Evolutionary conservation across 2,797 vertebrate genomes (phyloP).

Genomic region (Taeniopygia guttata): DNA sequence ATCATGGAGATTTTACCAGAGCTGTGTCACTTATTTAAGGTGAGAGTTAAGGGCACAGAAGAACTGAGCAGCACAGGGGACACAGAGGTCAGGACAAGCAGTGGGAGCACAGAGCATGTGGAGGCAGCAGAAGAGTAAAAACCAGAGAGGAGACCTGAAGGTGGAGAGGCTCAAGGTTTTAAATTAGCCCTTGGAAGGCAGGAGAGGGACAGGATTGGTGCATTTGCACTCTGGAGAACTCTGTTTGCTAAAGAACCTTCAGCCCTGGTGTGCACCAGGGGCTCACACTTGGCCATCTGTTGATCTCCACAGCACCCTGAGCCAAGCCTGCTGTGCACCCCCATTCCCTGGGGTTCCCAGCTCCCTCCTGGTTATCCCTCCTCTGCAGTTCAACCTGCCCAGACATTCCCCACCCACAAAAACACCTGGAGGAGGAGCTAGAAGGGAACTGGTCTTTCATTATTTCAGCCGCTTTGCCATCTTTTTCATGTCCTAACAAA

Average conservation of each 20-base stretch:
- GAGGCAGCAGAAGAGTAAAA: neutral
- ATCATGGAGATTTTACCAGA: neutral
- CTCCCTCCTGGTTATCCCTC: neutral
- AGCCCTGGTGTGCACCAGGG: accelerated
- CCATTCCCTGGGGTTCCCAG: neutral
- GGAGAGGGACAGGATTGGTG: neutral
- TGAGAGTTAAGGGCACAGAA: neutral
- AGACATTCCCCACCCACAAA: neutral
- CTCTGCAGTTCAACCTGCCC: neutral
- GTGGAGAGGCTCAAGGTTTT: neutral
- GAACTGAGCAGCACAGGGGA: neutral
- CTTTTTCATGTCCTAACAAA: slow-evolving; percentile 1
- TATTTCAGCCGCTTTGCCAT: neutral
- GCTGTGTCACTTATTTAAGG: neutral
- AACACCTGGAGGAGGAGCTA: neutral
- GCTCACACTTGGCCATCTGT: neutral
- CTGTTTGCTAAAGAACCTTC: neutral
- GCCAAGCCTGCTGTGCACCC: neutral
- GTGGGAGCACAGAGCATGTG: neutral
- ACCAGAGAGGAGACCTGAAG: neutral
- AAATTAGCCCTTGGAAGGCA: neutral
- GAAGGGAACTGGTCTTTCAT: neutral
- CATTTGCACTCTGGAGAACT: neutral
- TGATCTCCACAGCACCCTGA: neutral
- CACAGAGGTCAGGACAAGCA: neutral